phyloP scores from a whole-genome alignment of 1,140 invertebrate genomes.

The Ectropis grisescens region DNA sequence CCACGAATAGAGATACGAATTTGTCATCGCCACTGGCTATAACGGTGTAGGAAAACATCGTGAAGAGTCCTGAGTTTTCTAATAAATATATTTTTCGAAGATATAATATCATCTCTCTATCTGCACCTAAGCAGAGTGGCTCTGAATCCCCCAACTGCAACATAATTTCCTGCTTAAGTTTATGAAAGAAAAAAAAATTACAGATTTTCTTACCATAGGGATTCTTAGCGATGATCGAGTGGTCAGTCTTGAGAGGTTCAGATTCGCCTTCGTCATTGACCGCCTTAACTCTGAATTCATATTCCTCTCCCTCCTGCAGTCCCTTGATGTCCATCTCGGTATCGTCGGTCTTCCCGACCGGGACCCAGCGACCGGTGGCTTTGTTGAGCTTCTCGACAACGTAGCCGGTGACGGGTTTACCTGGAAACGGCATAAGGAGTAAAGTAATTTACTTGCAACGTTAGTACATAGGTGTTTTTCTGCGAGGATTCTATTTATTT shows the following conservation, averaged over 20 bases:
- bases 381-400: conserved; percentile 97
- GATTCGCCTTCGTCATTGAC: conserved; percentile 98
- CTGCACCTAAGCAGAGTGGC: no score
- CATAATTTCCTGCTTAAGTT: no score
- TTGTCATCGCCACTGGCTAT: no score
- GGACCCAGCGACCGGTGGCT: conserved; percentile 93
- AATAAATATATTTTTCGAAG: no score
- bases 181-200: no score
- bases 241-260: conserved; percentile 92
- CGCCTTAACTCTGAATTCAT: conserved; percentile 97
- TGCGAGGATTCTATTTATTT: not conserved
- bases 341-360: conserved; percentile 88
- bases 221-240: conserved; percentile 91
- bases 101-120: no score
- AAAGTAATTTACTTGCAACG: no score
- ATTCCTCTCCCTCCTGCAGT: conserved; percentile 93
- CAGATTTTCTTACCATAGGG: conserved; percentile 88
- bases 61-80: no score
- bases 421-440: conserved; percentile 15
- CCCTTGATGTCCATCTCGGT: conserved; percentile 93
- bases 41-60: no score
- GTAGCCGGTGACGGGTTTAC: conserved; percentile 93
- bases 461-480: not conserved
- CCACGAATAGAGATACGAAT: no score
- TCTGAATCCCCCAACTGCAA: no score